A percentile compares a stretch with the other conserved stretches of the same genome.
Conservation (phyloP, 1,140 invertebrate species). For the Polypedilum vanderplanki region DNA sequence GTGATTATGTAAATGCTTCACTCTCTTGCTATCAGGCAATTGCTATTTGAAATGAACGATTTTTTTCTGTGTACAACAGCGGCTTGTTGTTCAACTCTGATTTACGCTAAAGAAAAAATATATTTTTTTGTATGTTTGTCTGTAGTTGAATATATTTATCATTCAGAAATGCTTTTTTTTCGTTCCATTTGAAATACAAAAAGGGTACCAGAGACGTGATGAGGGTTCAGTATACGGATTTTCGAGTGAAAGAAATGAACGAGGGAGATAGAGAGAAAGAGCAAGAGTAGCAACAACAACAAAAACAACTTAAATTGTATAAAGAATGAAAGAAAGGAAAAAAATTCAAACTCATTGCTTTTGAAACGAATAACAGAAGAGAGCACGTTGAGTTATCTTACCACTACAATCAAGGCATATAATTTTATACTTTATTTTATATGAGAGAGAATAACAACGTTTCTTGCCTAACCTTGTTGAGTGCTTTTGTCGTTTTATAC, state of each 20-base stretch:
- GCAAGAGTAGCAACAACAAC: background rate
- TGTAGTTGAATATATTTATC: slow-evolving; percentile 25
- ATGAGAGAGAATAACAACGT: background rate
- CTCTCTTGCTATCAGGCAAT: background rate
- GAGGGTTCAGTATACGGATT: slow-evolving; percentile 24
- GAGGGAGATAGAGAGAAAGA: background rate
- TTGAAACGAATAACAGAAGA: background rate
- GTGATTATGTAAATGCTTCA: slow-evolving; percentile 28
- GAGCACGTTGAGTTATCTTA: slow-evolving; percentile 22
- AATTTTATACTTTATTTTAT: slow-evolving; percentile 23
- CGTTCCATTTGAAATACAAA: slow-evolving; percentile 28
- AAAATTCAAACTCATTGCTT: slow-evolving; percentile 23
- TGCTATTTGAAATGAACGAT: slow-evolving; percentile 10
- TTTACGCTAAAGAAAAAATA: background rate
- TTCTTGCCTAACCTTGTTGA: slow-evolving; percentile 27
- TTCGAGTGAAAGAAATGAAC: background rate
- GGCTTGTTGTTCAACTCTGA: slow-evolving; percentile 2
- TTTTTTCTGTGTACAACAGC: background rate
- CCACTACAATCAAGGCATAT: slow-evolving; percentile 24
- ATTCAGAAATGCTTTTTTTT: slow-evolving; percentile 22
- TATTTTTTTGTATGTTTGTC: background rate
- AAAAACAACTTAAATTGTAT: background rate
- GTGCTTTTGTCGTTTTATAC: slow-evolving; percentile 6
- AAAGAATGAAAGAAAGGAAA: background rate
- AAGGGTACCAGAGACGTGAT: slow-evolving; percentile 28